Percentiles rank a stretch among this genome's conserved stretches.
These are phyloP conservation scores for Heliconius cydno DNA, from an alignment of 2,888 invertebrate species.

Conservation along the genomic window DNA sequence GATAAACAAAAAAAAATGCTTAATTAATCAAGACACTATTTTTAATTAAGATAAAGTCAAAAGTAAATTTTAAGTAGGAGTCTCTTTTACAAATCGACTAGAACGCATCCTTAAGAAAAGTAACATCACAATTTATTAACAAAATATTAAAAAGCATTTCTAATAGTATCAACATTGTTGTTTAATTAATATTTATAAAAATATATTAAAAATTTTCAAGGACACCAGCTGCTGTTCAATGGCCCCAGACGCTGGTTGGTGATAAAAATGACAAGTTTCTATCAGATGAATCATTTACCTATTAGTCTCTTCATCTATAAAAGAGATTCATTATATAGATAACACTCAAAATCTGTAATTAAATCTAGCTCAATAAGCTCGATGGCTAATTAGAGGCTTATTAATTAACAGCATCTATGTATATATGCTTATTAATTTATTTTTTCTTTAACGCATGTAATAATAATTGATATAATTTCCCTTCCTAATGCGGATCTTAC, in stretches of 20 bases:
- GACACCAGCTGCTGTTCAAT: conserved; percentile 10
- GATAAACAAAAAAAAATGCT: no score
- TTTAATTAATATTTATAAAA: neutral
- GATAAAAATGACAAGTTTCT: conserved; percentile 20
- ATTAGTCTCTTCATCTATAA: neutral
- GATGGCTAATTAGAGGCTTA: neutral
- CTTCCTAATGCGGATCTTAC: conserved; percentile 17
- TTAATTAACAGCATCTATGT: conserved; percentile 10
- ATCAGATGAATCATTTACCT: conserved; percentile 15
- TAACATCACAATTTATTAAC: neutral
- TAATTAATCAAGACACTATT: no score
- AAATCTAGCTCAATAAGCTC: conserved; percentile 1
- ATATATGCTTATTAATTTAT: neutral
- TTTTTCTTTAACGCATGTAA: neutral
- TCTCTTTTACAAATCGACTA: neutral
- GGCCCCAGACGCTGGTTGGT: conserved; percentile 7
- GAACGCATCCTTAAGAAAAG: neutral
- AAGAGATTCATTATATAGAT: conserved; percentile 11
- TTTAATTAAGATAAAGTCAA: neutral
- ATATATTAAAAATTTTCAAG: conserved; percentile 11
- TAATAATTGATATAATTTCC: neutral
- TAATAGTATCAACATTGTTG: neutral
- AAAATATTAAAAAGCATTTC: neutral
- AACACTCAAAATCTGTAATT: neutral
- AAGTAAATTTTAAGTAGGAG: no score